Evolutionary conservation across 2,797 vertebrate genomes (phyloP).

Genomic region (Clarias laeviceps): DNA sequence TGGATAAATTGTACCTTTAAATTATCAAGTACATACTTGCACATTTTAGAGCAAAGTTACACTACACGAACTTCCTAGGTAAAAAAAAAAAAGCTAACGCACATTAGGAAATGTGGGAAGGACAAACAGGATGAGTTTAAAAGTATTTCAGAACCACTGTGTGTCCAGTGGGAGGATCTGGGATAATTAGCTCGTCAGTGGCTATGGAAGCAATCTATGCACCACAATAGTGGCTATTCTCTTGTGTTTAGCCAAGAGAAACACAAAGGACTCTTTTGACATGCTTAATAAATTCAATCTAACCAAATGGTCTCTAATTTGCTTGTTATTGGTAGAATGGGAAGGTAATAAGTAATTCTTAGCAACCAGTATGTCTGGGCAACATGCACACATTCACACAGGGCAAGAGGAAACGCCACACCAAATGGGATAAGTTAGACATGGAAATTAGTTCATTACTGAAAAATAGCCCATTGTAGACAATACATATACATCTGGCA

Average conservation of each 20-base stretch:
- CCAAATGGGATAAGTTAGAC: constrained; percentile 42
- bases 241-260: constrained; percentile 66
- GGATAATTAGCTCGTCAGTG: constrained; percentile 71
- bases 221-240: constrained; percentile 71
- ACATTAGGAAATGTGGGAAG: neutral
- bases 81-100: neutral
- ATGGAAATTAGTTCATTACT: constrained; percentile 71
- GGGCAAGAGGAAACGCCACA: constrained; percentile 36
- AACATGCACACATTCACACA: constrained; percentile 20
- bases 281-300: constrained; percentile 69
- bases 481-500: constrained; percentile 72
- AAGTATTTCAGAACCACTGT: constrained; percentile 26
- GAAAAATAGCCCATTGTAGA: constrained; percentile 71
- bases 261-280: constrained; percentile 67
- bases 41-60: neutral
- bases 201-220: constrained; percentile 66
- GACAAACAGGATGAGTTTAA: constrained; percentile 2
- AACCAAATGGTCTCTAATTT: constrained; percentile 63
- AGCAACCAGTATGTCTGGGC: constrained; percentile 45
- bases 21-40: neutral
- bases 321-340: constrained; percentile 47
- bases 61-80: neutral
- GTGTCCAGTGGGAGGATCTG: constrained; percentile 11
- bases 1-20: neutral
- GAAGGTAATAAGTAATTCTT: constrained; percentile 62